phyloP scores from a whole-genome alignment of 2,797 vertebrate genomes.

The Catamblyrhynchus diadema region DNA sequence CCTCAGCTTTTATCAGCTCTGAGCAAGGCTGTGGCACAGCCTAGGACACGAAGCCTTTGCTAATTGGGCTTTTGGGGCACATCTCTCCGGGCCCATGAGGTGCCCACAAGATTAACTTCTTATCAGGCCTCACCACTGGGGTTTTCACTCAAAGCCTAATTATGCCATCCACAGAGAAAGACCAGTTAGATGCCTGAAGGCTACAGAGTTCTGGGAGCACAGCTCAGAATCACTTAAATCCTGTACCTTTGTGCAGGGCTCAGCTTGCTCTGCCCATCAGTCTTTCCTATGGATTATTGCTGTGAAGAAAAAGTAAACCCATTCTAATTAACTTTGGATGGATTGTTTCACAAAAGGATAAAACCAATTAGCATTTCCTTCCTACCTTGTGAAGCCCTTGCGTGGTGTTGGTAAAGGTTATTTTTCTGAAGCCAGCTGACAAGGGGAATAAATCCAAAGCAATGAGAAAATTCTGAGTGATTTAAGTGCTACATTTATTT shows the following conservation, averaged over 20 bases:
- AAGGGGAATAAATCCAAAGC: background rate
- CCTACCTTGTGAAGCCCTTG: background rate
- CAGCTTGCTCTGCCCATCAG: conserved; percentile 4
- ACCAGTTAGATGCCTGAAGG: conserved; percentile 33
- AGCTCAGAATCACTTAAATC: conserved; percentile 49
- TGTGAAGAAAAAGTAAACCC: background rate
- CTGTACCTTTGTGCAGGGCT: background rate
- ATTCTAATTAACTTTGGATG: conserved; percentile 38
- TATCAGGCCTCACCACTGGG: background rate
- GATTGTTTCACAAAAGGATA: conserved; percentile 18
- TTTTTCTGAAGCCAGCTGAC: background rate
- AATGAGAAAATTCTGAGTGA: background rate
- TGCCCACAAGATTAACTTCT: conserved; percentile 34
- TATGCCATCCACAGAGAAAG: conserved; percentile 25
- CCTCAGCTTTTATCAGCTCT: background rate
- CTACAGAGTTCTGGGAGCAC: background rate
- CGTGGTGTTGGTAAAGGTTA: background rate
- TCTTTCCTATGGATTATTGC: background rate
- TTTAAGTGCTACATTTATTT: background rate
- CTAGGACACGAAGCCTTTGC: background rate
- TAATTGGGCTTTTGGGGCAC: conserved; percentile 21
- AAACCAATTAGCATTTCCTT: conserved; percentile 32
- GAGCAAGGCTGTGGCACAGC: background rate
- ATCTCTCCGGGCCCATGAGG: background rate
- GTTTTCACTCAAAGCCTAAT: conserved; percentile 39